Conservation (phyloP, 92 coral and sea anemone genomes). For the Palythoa grandiflora region DNA sequence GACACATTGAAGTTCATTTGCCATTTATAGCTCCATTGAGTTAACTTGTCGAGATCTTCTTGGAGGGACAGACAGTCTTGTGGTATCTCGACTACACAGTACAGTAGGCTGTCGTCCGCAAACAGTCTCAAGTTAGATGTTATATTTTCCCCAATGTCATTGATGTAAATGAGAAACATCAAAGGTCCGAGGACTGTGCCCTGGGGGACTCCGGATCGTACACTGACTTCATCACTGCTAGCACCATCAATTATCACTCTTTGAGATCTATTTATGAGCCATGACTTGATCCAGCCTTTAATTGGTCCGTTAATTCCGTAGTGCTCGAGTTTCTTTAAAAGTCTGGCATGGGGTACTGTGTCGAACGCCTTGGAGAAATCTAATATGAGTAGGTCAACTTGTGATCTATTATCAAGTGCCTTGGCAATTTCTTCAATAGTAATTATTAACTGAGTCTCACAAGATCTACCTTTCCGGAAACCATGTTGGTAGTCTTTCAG, state of each 20-base stretch:
- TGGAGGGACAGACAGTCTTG: slow-evolving; percentile 37
- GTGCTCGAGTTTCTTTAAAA: slow-evolving; percentile 26
- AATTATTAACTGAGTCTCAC: slow-evolving; percentile 30
- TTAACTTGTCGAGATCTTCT: slow-evolving; percentile 38
- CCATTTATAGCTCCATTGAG: slow-evolving; percentile 41
- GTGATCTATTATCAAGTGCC: neutral
- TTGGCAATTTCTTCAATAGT: slow-evolving; percentile 11
- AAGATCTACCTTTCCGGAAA: slow-evolving; percentile 23
- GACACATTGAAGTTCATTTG: slow-evolving; percentile 39
- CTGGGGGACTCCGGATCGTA: slow-evolving; percentile 4
- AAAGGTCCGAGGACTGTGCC: slow-evolving; percentile 18
- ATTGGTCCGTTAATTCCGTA: slow-evolving; percentile 30
- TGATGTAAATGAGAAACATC: slow-evolving; percentile 28
- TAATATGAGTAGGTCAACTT: slow-evolving; percentile 5
- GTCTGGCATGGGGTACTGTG: neutral
- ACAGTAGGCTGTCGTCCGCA: slow-evolving; percentile 49
- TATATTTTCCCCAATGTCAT: slow-evolving; percentile 42
- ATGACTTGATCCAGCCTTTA: slow-evolving; percentile 27
- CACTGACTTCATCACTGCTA: slow-evolving; percentile 24
- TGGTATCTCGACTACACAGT: slow-evolving; percentile 21
- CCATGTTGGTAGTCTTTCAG: slow-evolving; percentile 28
- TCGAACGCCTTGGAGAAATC: slow-evolving; percentile 32
- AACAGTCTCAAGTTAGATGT: slow-evolving; percentile 38
- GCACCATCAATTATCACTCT: slow-evolving; percentile 36
- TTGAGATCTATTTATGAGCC: slow-evolving; percentile 47